Evolutionary conservation across 2,113 vertebrate species (phyloP), one percentile per base, ranked within the genome.

Genomic region (Chaetodon auriga): DNA sequence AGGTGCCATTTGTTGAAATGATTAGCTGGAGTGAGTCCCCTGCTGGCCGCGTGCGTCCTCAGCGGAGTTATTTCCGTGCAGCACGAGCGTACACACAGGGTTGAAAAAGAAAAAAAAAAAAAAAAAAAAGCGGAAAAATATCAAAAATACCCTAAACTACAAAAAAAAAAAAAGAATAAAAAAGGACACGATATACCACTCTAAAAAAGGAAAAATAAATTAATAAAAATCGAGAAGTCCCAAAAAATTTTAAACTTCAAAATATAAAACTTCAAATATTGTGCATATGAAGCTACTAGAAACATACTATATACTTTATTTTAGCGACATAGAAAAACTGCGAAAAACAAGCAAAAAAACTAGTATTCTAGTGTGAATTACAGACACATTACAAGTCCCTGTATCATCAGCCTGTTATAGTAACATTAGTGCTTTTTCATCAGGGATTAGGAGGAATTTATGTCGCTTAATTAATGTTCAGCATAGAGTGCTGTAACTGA

Each of bases 401-500:
- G 49, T 45, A 36, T 85, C 71, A 65, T 30, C 55, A 58, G 57
- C 76, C 68, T 53, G n/a, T 80, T 75, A 78, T 51, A 62, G 75
- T 49, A 49, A 87, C 83, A 77, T 81, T 74, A 36, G 57, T 82
- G 58, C 61, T 64, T 86, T 89, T 87, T 92, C 90, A 91, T 74
- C 81, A 38, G 86, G 90, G 91, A 93, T 92, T 92, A 94, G 82
- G 45, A 80, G 80, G 87, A 91, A 90, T 90, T 90, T 80, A 87
- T 82, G 84, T 79, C 38, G 83, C 77, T 95, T 95, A 95, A 94
- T 95, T 96, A 95, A 95, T 92, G 93, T 85, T 92, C 91, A 94
- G 73, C 76, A 93, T 79, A 82, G 87, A 93, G 90, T 84, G 85
- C 48, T 90, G 90, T 89, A 90, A 93, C 89, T 91, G 91, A 94